Evolutionary conservation across 2,888 invertebrate genomes (phyloP), one percentile per base, ranked within the genome.

Genomic region (Microdon myrmicae): DNA sequence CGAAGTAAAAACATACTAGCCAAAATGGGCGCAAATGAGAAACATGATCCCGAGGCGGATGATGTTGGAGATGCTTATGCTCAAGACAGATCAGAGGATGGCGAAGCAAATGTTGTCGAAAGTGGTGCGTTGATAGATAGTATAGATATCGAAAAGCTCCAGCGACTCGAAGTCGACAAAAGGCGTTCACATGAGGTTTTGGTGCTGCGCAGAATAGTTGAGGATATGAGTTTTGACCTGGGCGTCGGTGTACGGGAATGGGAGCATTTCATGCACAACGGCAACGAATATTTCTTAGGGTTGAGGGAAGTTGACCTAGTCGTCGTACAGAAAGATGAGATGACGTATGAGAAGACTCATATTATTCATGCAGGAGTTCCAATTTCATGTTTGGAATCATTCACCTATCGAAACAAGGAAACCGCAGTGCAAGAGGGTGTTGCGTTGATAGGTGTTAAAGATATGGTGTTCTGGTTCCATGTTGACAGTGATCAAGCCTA

Each of bases 171-270:
- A 38, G 44, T 73, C 3, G 68, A 72, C 1, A 73, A 73, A 51
- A 69, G 76, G 2, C 75, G 76, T 2, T 72, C 72, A 3, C 71
- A 75, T 7, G 79, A 80, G 51, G 61, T 74, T 32, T 68, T 80
- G 0, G 39, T 73, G 3, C 69, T 80, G 1, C 69, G 68, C 10
- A 71, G 68, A 4, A 74, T 80, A 3, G 73, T 71, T 34, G 79
- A 79, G 67, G 71, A 79, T 37, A 45, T 72, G 1, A 66, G 70
- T 2, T 78, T 75, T 23, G 45, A 59, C 2, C 55, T 73, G 4
- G 75, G 74, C 4, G 67, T 59, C 0, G 72, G 73, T 38, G 74
- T 80, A 3, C 45, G 66, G 2, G 70, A 71, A 19, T 80, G 80
- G 80, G 59, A 72, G 26, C 69, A 74, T 14, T 44, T 78, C 4